These are phyloP conservation scores for Drosophila cardini DNA, from an alignment of 1,140 invertebrate genomes.

Conservation along the genomic window DNA sequence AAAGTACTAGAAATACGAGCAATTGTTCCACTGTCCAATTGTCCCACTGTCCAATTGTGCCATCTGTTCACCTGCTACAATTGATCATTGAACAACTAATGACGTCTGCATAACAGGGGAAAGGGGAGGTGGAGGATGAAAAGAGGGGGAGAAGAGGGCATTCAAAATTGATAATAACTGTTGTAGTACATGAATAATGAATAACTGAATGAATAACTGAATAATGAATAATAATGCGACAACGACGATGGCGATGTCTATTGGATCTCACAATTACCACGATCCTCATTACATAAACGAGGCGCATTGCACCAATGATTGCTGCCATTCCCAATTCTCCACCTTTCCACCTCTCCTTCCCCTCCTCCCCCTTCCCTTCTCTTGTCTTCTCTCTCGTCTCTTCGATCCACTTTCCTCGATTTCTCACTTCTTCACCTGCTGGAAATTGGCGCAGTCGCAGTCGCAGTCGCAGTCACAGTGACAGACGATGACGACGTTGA, in stretches of 20 bases:
- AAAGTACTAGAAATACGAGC: neutral
- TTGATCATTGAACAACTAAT: constrained; percentile 39
- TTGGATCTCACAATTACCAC: constrained; percentile 25
- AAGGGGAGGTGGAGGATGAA: neutral
- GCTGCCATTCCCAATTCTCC: neutral
- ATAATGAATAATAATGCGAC: constrained; percentile 71
- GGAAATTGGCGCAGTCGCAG: constrained; percentile 34
- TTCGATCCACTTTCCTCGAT: neutral
- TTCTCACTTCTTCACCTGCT: constrained; percentile 5
- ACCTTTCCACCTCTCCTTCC: too few relatives aligned
- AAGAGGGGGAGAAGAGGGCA: constrained; percentile 13
- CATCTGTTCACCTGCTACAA: constrained; percentile 24
- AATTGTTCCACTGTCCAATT: constrained; percentile 6
- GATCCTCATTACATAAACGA: constrained; percentile 76
- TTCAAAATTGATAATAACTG: constrained; percentile 70
- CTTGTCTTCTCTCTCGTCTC: neutral
- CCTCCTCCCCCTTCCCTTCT: neutral
- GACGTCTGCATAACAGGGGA: constrained; percentile 21
- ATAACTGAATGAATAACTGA: constrained; percentile 39
- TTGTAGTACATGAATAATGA: constrained; percentile 37
- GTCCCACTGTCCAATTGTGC: neutral
- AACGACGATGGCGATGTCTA: constrained; percentile 29
- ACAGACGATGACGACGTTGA: constrained; percentile 29
- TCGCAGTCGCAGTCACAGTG: constrained; percentile 18
- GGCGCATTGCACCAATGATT: constrained; percentile 53